phyloP scores from a whole-genome alignment of 2,113 vertebrate species.

The Riparia riparia region DNA sequence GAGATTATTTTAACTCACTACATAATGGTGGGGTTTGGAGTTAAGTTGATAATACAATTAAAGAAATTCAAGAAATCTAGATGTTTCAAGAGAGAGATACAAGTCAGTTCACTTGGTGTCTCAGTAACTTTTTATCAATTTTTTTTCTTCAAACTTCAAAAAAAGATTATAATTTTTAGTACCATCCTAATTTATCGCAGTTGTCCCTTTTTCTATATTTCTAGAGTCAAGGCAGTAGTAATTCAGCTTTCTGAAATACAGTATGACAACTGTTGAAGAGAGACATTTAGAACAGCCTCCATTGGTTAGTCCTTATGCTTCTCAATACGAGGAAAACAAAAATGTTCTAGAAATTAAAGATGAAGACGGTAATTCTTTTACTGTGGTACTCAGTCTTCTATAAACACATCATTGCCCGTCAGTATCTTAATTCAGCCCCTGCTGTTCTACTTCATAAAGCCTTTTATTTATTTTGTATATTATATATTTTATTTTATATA shows the following conservation, averaged over 20 bases:
- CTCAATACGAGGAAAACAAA: background rate
- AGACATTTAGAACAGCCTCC: background rate
- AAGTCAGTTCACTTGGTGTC: background rate
- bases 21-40: background rate
- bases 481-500: background rate
- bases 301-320: background rate
- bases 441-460: background rate
- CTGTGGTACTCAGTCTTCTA: background rate
- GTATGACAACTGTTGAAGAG: background rate
- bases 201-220: background rate
- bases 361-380: background rate
- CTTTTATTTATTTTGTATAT: background rate
- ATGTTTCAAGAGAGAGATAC: background rate
- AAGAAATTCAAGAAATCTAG: background rate
- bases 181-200: background rate
- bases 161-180: background rate
- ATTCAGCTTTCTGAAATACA: background rate
- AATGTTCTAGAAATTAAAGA: background rate
- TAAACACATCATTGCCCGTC: background rate
- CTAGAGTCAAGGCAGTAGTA: background rate
- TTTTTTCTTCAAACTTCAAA: background rate
- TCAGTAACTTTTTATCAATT: background rate
- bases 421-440: background rate
- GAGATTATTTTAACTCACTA: background rate
- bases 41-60: background rate